Evolutionary conservation across 2,113 vertebrate species (phyloP), one percentile per base, ranked within the genome.

Genomic region (Myrmophylax atrothorax): DNA sequence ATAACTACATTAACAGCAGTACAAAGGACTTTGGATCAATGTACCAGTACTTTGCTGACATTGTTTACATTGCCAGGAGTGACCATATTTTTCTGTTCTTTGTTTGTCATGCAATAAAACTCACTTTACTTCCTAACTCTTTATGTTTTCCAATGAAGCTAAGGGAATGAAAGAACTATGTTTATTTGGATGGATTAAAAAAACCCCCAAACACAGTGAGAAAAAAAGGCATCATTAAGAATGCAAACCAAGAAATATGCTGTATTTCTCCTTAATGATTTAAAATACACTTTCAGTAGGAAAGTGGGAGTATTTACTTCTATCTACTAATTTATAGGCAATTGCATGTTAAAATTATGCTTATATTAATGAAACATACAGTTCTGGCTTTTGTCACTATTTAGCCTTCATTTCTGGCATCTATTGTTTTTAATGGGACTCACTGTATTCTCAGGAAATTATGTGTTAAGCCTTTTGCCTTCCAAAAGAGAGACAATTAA

Each of bases 1-100:
- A 49, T 75, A 73, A 68, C 75, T 92, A 73, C 53, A 37, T 75
- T 60, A 87, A 75, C 56, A 89, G 17, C 26, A 62, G n/a, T 13
- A 89, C 69, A 95, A 84, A 78, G 81, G 84, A 95, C 93, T 97
- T 96, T 94, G 91, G 73, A 89, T 84, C 84, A 52, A 47, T 53
- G 76, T 75, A 56, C 87, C 40, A 42, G 56, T 70, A 47, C 62
- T 81, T 81, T 56, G 29, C 31, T 87, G 84, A 37, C 68, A 78
- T 20, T 93, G 60, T 96, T 94, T 94, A 64, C 55, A 33, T 87
- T 89, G 42, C 56, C 74, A 82, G 74, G 77, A 95, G 84, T 60
- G 47, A 72, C 59, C 42, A 60, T 90, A 75, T 87, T 89, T 96
- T 87, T 35, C 29, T 94, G 67, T 79, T 86, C 46, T 31, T 35